These are phyloP conservation scores for Venusia cambrica DNA, from an alignment of 2,888 invertebrate genomes.

Conservation along the genomic window DNA sequence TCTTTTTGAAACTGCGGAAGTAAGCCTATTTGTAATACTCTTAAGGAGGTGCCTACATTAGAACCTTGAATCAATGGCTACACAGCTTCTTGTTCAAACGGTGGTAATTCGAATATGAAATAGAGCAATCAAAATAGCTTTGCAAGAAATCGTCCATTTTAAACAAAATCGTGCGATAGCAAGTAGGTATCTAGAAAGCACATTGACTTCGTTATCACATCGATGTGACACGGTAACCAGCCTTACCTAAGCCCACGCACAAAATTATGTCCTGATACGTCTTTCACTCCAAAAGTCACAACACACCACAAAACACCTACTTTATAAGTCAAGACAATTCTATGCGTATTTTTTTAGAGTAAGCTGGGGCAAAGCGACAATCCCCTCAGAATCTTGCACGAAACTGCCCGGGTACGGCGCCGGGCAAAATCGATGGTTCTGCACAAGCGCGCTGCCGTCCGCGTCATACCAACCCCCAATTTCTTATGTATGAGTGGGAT, in stretches of 20 bases:
- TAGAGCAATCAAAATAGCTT: background rate
- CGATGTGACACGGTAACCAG: constrained; percentile 3
- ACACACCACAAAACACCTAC: constrained; percentile 40
- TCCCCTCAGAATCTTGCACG: constrained; percentile 42
- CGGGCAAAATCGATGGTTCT: constrained; percentile 62
- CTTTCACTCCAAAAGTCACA: too few relatives aligned
- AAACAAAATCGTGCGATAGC: constrained; percentile 4
- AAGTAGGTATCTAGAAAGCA: constrained; percentile 1
- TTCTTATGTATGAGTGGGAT: constrained; percentile 75
- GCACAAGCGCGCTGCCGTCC: constrained; percentile 61
- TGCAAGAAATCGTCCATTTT: constrained; percentile 6
- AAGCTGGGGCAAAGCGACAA: constrained; percentile 44
- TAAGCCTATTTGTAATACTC: too few relatives aligned
- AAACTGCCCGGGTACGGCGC: constrained; percentile 66
- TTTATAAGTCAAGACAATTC: constrained; percentile 33
- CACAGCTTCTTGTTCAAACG: too few relatives aligned
- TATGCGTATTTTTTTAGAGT: constrained; percentile 61
- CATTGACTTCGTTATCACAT: constrained; percentile 8
- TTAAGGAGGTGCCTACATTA: too few relatives aligned
- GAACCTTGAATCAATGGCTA: too few relatives aligned
- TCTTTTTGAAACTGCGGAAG: too few relatives aligned
- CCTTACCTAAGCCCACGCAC: constrained; percentile 22
- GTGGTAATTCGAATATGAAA: too few relatives aligned
- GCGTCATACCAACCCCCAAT: constrained; percentile 64
- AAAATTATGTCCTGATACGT: too few relatives aligned